phyloP scores from a whole-genome alignment of 1,140 invertebrate genomes.

The Drosophila neocordata region DNA sequence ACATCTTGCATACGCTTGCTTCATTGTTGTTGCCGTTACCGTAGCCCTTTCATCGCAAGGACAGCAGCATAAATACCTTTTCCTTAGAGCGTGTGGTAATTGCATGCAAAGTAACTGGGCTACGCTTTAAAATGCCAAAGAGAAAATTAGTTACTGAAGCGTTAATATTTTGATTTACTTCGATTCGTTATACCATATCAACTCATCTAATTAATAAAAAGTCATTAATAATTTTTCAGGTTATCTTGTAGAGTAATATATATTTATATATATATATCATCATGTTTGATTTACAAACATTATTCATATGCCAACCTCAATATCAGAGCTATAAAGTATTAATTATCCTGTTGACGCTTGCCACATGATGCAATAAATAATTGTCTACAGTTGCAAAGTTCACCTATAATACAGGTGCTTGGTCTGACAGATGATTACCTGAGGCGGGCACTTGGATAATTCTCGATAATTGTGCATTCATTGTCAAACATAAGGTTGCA shows the following conservation, averaged over 20 bases:
- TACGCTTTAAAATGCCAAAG: no score
- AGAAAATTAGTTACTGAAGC: no score
- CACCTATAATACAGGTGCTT: neutral
- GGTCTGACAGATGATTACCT: conserved; percentile 8
- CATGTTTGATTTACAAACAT: no score
- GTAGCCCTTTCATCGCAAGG: neutral
- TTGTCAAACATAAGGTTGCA: conserved; percentile 55
- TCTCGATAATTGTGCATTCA: conserved; percentile 74
- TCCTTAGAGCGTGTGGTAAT: neutral
- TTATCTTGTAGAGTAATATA: no score
- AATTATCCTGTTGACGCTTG: neutral
- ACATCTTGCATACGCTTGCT: neutral
- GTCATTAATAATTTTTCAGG: no score
- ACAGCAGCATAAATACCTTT: neutral
- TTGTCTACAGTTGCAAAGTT: conserved; percentile 15
- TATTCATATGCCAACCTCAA: no score
- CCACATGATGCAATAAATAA: conserved; percentile 23
- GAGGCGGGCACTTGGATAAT: conserved; percentile 49
- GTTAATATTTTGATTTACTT: no score
- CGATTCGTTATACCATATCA: no score
- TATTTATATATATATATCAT: no score
- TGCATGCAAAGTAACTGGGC: neutral
- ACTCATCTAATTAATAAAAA: no score
- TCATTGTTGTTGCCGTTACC: neutral
- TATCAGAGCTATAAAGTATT: neutral